These are phyloP conservation scores for Zoanthus solanderi DNA, from an alignment of 92 coral and sea anemone genomes.

Conservation along the genomic window DNA sequence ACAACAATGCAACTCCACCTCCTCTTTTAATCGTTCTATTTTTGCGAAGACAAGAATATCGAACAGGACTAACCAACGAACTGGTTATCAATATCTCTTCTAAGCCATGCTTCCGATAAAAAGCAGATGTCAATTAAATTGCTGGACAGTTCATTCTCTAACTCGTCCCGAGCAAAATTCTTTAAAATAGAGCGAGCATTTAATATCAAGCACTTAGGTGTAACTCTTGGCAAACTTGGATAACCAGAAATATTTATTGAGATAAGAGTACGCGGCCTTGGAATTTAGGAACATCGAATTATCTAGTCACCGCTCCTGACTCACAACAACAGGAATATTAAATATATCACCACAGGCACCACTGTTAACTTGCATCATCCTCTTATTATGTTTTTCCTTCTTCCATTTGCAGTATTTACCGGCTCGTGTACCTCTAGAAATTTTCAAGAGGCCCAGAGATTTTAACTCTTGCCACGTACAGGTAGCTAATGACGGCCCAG, in stretches of 20 bases:
- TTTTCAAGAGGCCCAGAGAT: neutral
- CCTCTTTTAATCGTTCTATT: conserved; percentile 32
- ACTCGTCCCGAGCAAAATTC: conserved; percentile 22
- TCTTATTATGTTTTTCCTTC: neutral
- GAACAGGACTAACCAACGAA: conserved; percentile 29
- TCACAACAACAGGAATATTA: conserved; percentile 27
- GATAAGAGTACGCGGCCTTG: neutral
- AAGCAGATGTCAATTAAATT: conserved; percentile 29
- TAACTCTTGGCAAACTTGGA: neutral
- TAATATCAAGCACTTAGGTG: conserved; percentile 3
- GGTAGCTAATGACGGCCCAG: neutral
- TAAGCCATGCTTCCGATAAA: conserved; percentile 48
- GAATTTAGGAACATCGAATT: neutral
- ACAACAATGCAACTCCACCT: conserved; percentile 49
- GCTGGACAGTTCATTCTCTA: conserved; percentile 7
- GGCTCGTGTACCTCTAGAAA: conserved; percentile 3
- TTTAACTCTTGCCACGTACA: neutral
- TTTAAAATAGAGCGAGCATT: conserved; percentile 41
- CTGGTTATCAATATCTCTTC: conserved; percentile 23
- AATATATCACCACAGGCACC: neutral
- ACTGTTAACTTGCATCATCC: neutral
- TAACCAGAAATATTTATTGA: neutral
- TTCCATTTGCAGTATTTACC: neutral
- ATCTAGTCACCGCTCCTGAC: neutral
- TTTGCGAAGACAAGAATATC: neutral